A percentile compares a stretch with the other conserved stretches of the same genome.
phyloP scores from a whole-genome alignment of 1,140 invertebrate genomes.

The Globodera rostochiensis region DNA sequence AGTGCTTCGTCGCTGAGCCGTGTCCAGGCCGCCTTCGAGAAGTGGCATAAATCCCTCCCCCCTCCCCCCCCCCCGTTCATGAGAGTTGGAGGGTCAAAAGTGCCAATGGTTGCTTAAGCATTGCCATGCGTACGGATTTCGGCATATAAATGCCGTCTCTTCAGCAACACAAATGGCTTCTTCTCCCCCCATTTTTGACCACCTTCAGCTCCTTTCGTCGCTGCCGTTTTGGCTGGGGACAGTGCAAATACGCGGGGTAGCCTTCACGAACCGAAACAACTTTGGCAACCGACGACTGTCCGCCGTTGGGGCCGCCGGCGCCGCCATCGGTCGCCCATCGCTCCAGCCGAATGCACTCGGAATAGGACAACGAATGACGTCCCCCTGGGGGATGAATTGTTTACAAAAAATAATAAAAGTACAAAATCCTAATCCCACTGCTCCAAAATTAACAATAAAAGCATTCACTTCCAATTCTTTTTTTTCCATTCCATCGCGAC shows the following conservation, averaged over 20 bases:
- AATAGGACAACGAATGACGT: slow-evolving; percentile 4
- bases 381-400: too few species aligned
- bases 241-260: slow-evolving; percentile 42
- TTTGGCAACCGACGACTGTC: background rate
- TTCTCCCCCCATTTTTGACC: background rate
- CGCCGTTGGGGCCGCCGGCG: background rate
- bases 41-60: too few species aligned
- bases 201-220: background rate
- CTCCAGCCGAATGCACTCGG: slow-evolving; percentile 23
- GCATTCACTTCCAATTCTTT: background rate
- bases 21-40: slow-evolving; percentile 39
- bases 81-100: too few species aligned
- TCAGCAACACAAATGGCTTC: too few species aligned
- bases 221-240: slow-evolving; percentile 20
- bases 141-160: too few species aligned
- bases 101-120: too few species aligned
- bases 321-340: background rate
- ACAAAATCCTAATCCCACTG: background rate
- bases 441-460: too few species aligned
- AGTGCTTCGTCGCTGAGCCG: slow-evolving; percentile 40
- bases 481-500: background rate
- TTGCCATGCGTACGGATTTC: too few species aligned
- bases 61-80: too few species aligned
- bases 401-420: background rate
- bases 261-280: slow-evolving; percentile 31